Conservation (phyloP, 2,888 invertebrate genomes). For the Parochlus steinenii region DNA sequence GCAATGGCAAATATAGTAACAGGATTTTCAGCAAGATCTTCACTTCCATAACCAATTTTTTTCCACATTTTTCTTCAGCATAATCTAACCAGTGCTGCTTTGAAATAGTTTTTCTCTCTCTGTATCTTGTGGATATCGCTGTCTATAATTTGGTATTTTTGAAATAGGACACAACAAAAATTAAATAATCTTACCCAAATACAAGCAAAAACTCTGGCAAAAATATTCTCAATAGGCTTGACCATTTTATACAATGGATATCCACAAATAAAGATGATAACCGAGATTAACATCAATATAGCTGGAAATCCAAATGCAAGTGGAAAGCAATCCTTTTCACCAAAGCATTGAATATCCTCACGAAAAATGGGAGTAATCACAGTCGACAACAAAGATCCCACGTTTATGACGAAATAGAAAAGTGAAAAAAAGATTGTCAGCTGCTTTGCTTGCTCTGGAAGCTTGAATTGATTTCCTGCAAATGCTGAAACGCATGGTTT, state of each 20-base stretch:
- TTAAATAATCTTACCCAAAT: slow-evolving; percentile 2
- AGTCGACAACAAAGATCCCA: slow-evolving; percentile 37
- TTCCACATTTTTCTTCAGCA: slow-evolving; percentile 12
- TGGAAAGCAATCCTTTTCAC: slow-evolving; percentile 32
- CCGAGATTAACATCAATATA: slow-evolving; percentile 33
- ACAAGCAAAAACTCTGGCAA: slow-evolving; percentile 3
- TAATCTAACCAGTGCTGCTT: slow-evolving; percentile 14
- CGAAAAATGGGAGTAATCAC: slow-evolving; percentile 38
- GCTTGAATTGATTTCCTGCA: slow-evolving; percentile 40
- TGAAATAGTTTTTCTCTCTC: not conserved
- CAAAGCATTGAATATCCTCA: slow-evolving; percentile 29
- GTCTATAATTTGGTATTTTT: not conserved
- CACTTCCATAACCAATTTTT: slow-evolving; percentile 24
- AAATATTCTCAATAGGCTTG: slow-evolving; percentile 1
- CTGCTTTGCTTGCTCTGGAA: slow-evolving; percentile 31
- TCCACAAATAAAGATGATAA: slow-evolving; percentile 16
- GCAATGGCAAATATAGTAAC: slow-evolving; percentile 35
- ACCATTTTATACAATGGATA: not conserved
- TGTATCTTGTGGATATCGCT: not conserved
- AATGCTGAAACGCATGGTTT: slow-evolving; percentile 46
- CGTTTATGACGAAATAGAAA: slow-evolving; percentile 36
- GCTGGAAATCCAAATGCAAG: slow-evolving; percentile 42
- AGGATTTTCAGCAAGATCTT: slow-evolving; percentile 30
- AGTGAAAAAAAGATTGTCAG: slow-evolving; percentile 39
- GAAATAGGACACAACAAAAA: too few species aligned